These are phyloP conservation scores for Brachyhypopomus gauderio DNA, from an alignment of 2,113 vertebrate species.

Conservation along the genomic window DNA sequence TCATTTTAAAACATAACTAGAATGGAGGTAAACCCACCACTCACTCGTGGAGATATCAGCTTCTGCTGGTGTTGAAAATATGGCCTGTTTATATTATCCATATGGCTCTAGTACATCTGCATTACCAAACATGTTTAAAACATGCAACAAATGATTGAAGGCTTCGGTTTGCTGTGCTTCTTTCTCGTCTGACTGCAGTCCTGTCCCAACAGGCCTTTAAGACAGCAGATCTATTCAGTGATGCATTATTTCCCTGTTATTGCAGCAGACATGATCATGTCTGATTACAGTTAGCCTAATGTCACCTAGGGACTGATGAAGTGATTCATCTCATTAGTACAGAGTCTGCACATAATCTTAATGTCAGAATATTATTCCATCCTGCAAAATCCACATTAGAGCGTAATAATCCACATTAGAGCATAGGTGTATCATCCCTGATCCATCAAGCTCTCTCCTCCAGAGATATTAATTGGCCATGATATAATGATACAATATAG, in stretches of 20 bases:
- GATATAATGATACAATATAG: background rate
- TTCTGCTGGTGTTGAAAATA: too few relatives aligned
- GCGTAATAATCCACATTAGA: background rate
- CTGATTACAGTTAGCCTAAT: constrained; percentile 11
- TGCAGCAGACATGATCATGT: background rate
- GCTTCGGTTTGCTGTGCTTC: background rate
- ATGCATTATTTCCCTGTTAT: background rate
- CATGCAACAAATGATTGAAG: too few relatives aligned
- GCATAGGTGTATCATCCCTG: background rate
- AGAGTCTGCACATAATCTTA: background rate
- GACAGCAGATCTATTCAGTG: background rate
- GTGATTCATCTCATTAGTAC: constrained; percentile 21
- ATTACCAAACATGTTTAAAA: too few relatives aligned
- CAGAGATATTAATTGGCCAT: background rate
- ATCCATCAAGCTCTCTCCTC: background rate
- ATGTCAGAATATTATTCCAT: background rate
- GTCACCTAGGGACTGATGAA: constrained; percentile 19
- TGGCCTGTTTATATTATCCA: too few relatives aligned
- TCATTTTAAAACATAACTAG: background rate
- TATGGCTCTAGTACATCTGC: too few relatives aligned
- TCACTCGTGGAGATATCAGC: too few relatives aligned
- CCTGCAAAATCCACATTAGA: background rate
- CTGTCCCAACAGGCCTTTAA: background rate
- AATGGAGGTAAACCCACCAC: background rate
- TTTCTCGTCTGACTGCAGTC: background rate